Evolutionary conservation across 2,113 vertebrate genomes (phyloP).

Genomic region (Haliaeetus leucogaster): DNA sequence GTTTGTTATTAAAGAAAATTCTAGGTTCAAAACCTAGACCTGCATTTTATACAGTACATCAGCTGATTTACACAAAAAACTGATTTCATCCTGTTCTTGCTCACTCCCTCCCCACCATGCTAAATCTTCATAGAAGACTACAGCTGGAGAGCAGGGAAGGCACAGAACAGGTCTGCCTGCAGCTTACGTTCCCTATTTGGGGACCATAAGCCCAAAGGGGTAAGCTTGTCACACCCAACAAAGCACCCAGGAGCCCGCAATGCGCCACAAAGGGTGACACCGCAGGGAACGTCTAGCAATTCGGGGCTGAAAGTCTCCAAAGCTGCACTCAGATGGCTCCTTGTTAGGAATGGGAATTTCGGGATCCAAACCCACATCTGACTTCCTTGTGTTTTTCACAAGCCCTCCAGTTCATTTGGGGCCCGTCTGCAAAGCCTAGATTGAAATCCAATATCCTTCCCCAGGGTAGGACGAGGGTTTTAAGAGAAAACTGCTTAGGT

Average conservation of each 20-base stretch:
- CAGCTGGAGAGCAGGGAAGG: not conserved
- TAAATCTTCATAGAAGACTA: not conserved
- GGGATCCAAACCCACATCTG: constrained; percentile 51
- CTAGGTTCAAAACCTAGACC: constrained; percentile 51
- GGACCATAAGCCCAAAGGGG: not conserved
- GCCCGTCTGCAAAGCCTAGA: not conserved
- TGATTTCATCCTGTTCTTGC: not conserved
- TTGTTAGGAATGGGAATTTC: not conserved
- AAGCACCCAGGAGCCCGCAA: rapidly evolving
- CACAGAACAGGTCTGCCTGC: not conserved
- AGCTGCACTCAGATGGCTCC: not conserved
- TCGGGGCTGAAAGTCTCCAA: not conserved
- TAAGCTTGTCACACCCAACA: rapidly evolving
- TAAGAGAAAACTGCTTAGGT: not conserved
- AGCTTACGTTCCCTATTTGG: not conserved
- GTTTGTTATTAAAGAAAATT: constrained; percentile 69
- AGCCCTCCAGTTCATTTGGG: not conserved
- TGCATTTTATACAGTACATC: not conserved
- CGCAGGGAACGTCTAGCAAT: not conserved
- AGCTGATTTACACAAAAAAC: constrained; percentile 30
- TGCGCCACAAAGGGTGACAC: not conserved
- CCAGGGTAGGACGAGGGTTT: not conserved
- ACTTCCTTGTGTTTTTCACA: not conserved
- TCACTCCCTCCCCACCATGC: not conserved
- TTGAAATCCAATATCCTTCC: constrained; percentile 14